These are phyloP conservation scores for Trichoplusia ni DNA, from an alignment of 1,140 invertebrate genomes.

Conservation along the genomic window DNA sequence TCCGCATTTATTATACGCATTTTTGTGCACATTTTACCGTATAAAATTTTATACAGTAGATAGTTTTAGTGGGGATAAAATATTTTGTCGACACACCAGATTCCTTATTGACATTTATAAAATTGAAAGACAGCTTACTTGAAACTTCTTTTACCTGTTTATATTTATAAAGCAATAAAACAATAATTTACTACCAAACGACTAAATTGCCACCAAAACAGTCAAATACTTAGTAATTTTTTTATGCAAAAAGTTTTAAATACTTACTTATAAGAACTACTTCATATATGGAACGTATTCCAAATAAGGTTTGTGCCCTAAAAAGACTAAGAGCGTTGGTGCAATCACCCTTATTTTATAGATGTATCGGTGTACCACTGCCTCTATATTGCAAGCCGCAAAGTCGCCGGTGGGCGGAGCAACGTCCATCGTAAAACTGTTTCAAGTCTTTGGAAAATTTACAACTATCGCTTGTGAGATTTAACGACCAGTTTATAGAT, in stretches of 20 bases:
- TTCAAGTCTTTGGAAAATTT: conserved; percentile 69
- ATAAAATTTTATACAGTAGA: no score
- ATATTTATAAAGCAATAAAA: no score
- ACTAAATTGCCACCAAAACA: neutral
- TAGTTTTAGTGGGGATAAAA: no score
- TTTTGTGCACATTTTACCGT: no score
- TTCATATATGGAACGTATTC: conserved; percentile 1
- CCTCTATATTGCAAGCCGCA: conserved; percentile 57
- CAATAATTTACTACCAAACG: no score
- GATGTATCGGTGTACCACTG: conserved; percentile 62
- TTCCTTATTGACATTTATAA: no score
- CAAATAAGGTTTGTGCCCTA: conserved; percentile 13
- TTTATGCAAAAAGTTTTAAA: neutral
- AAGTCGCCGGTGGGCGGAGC: conserved; percentile 72
- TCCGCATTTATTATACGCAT: no score
- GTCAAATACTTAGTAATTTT: neutral
- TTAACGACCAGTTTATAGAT: conserved; percentile 79
- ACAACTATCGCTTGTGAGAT: conserved; percentile 74
- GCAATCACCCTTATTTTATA: conserved; percentile 57
- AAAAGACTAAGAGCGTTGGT: conserved; percentile 13
- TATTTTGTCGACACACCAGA: no score
- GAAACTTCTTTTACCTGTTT: no score
- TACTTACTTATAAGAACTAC: conserved; percentile 6
- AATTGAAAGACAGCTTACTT: no score
- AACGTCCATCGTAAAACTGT: conserved; percentile 71